Percentiles rank a stretch among this genome's conserved stretches.
phyloP scores from a whole-genome alignment of 2,113 vertebrate genomes.

The Antennarius striatus region DNA sequence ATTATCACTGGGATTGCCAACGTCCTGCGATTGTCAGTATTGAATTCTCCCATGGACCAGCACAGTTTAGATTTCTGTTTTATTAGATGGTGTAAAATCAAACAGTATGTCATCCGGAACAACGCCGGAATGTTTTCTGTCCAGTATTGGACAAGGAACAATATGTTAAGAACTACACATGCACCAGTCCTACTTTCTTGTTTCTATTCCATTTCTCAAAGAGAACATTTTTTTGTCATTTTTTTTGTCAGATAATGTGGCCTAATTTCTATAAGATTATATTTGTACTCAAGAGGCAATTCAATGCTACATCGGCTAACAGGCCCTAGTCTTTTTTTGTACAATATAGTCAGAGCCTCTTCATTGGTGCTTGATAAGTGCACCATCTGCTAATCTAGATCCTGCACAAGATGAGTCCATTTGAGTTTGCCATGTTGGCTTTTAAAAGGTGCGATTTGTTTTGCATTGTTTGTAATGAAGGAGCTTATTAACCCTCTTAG shows the following conservation, averaged over 20 bases:
- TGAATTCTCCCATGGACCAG: constrained; percentile 3
- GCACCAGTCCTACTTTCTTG: background rate
- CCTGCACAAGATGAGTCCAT: no score
- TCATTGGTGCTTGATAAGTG: constrained; percentile 23
- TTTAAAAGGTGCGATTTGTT: background rate
- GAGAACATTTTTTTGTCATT: no score
- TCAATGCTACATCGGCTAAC: constrained; percentile 32
- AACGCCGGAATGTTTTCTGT: no score
- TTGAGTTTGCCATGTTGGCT: no score
- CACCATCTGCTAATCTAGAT: background rate
- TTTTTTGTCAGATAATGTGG: no score
- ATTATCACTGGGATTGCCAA: constrained; percentile 12
- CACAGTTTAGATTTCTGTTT: background rate
- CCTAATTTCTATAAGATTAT: constrained; percentile 1
- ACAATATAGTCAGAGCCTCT: constrained; percentile 10
- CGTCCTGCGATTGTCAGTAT: constrained; percentile 37
- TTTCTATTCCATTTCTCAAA: no score
- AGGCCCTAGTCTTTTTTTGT: constrained; percentile 8
- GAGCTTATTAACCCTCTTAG: background rate
- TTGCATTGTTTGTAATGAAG: constrained; percentile 3
- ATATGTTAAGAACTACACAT: background rate
- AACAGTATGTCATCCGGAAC: no score
- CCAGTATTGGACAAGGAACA: no score
- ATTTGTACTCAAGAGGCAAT: constrained; percentile 32
- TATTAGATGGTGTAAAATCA: background rate